phyloP scores from a whole-genome alignment of 2,888 invertebrate genomes.

The Nephrotoma appendiculata region DNA sequence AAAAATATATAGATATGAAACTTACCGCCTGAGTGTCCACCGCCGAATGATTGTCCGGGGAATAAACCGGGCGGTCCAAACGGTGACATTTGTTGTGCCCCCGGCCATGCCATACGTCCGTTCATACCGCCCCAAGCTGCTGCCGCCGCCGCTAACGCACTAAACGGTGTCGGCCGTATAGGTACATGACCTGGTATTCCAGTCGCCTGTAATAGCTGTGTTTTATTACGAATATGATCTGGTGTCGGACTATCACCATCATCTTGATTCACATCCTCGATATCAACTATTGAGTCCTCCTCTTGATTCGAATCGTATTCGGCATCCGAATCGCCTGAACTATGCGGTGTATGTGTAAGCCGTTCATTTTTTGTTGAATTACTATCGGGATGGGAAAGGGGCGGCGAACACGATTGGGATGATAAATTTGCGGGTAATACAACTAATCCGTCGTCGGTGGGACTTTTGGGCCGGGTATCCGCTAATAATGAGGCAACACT shows the following conservation, averaged over 20 bases:
- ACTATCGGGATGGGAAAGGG: slow-evolving; percentile 16
- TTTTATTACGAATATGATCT: slow-evolving; percentile 28
- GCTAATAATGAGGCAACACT: slow-evolving; percentile 78
- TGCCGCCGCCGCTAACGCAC: slow-evolving; percentile 56
- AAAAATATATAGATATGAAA: slow-evolving; percentile 10
- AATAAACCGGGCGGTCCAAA: slow-evolving; percentile 47
- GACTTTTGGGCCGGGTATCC: slow-evolving; percentile 54
- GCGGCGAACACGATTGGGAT: slow-evolving; percentile 8
- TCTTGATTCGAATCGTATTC: slow-evolving; percentile 31
- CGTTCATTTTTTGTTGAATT: slow-evolving; percentile 27
- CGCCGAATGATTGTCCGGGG: slow-evolving; percentile 45
- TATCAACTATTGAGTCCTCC: slow-evolving; percentile 58
- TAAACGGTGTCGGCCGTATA: slow-evolving; percentile 64
- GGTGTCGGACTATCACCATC: slow-evolving; percentile 33
- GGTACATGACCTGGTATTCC: slow-evolving; percentile 40
- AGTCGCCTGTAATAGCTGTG: slow-evolving; percentile 25
- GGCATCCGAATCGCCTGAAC: slow-evolving; percentile 31
- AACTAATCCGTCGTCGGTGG: not conserved
- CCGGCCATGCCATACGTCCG: slow-evolving; percentile 40
- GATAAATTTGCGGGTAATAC: not conserved
- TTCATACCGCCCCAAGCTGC: slow-evolving; percentile 48
- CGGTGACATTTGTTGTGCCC: slow-evolving; percentile 41
- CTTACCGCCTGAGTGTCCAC: slow-evolving; percentile 36
- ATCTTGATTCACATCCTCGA: slow-evolving; percentile 56
- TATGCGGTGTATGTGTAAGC: slow-evolving; percentile 31